Conservation (phyloP, 2,888 invertebrate genomes). For the Cerastis rubricosa region DNA sequence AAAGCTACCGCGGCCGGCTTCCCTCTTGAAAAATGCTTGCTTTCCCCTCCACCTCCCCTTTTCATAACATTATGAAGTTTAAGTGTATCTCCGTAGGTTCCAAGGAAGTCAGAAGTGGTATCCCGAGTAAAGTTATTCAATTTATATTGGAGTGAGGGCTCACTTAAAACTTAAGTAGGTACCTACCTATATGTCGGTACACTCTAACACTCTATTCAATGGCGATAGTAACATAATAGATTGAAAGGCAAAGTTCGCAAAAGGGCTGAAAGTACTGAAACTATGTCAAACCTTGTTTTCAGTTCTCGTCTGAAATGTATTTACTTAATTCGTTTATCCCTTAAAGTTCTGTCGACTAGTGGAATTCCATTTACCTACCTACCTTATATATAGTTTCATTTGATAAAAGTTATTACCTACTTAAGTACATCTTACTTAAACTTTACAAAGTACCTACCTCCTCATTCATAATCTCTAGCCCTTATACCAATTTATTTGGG, state of each 20-base stretch:
- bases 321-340: slow-evolving; percentile 14
- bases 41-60: slow-evolving; percentile 34
- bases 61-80: slow-evolving; percentile 52
- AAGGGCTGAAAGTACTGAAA: slow-evolving; percentile 15
- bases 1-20: slow-evolving; percentile 33
- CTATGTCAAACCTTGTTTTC: slow-evolving; percentile 15
- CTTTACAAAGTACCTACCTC: not conserved
- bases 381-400: not conserved
- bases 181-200: not conserved
- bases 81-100: slow-evolving; percentile 25
- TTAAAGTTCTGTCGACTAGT: not conserved
- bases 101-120: slow-evolving; percentile 35
- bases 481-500: not conserved
- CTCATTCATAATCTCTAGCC: not conserved
- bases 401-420: not conserved
- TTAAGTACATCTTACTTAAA: not conserved
- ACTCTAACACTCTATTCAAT: not conserved
- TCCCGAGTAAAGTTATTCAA: slow-evolving; percentile 52
- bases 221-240: slow-evolving; percentile 8
- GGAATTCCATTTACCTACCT: slow-evolving; percentile 10
- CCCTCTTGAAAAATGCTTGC: slow-evolving; percentile 39
- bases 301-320: slow-evolving; percentile 1
- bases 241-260: slow-evolving; percentile 21
- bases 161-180: slow-evolving; percentile 3
- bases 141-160: slow-evolving; percentile 33